These are phyloP conservation scores for Sipha maydis DNA, from an alignment of 2,888 invertebrate genomes.

Conservation along the genomic window DNA sequence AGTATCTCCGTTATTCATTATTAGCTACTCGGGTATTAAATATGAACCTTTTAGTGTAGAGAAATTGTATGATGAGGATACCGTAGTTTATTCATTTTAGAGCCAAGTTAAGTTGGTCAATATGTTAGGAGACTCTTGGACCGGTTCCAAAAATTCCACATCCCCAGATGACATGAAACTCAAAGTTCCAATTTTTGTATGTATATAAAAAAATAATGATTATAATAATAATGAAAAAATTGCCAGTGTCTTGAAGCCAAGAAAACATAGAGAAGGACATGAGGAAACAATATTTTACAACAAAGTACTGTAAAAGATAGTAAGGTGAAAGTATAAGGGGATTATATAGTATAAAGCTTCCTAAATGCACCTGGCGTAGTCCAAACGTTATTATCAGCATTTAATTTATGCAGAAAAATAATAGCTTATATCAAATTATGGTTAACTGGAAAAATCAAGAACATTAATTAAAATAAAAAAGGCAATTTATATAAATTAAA, in stretches of 20 bases:
- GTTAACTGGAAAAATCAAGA: background rate
- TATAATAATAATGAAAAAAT: slow-evolving; percentile 44
- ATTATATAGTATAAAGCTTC: slow-evolving; percentile 49
- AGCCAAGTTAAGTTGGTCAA: slow-evolving; percentile 60
- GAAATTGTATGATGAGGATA: slow-evolving; percentile 13
- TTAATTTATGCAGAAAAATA: slow-evolving; percentile 58
- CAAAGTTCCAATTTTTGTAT: slow-evolving; percentile 34
- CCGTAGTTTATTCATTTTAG: slow-evolving; percentile 51
- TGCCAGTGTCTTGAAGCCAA: slow-evolving; percentile 42
- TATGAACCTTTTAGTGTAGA: slow-evolving; percentile 27
- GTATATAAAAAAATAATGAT: slow-evolving; percentile 28
- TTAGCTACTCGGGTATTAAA: slow-evolving; percentile 24
- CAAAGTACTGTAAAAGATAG: slow-evolving; percentile 7
- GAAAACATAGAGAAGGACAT: slow-evolving; percentile 38
- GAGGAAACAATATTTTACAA: slow-evolving; percentile 56
- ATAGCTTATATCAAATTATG: slow-evolving; percentile 28
- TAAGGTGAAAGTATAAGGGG: slow-evolving; percentile 20
- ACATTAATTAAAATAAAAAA: background rate
- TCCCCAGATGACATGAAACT: background rate
- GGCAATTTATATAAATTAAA: no score
- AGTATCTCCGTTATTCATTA: slow-evolving; percentile 14
- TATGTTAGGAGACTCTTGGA: slow-evolving; percentile 50
- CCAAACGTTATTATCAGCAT: slow-evolving; percentile 38
- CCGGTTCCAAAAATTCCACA: slow-evolving; percentile 53
- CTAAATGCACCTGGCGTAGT: slow-evolving; percentile 54